phyloP scores from a whole-genome alignment of 2,888 invertebrate genomes.

The Dusona sp. region DNA sequence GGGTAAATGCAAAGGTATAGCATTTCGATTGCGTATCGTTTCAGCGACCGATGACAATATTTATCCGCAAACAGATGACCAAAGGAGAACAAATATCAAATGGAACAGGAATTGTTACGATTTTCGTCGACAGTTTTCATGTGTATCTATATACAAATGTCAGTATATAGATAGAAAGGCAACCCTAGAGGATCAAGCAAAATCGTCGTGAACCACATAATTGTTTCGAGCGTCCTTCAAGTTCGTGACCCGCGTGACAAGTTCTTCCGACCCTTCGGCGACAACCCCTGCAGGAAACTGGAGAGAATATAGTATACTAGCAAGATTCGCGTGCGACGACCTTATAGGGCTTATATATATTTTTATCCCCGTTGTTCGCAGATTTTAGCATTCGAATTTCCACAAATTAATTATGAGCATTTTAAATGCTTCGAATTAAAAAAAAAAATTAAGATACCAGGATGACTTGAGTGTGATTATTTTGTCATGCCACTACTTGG shows the following conservation, averaged over 20 bases:
- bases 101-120: constrained; percentile 28
- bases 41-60: neutral
- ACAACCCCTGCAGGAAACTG: constrained; percentile 23
- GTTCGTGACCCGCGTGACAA: constrained; percentile 61
- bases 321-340: neutral
- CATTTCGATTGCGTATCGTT: neutral
- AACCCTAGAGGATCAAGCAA: constrained; percentile 63
- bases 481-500: too few species aligned
- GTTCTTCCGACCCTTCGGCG: constrained; percentile 63
- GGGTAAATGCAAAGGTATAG: neutral
- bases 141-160: neutral
- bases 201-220: constrained; percentile 71
- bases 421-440: neutral
- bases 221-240: constrained; percentile 70
- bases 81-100: neutral
- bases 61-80: constrained; percentile 1
- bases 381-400: neutral
- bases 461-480: neutral
- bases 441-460: neutral
- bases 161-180: constrained; percentile 5
- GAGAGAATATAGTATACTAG: neutral
- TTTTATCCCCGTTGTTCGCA: neutral
- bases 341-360: neutral
- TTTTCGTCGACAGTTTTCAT: neutral
- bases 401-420: neutral